Base-by-base conservation (phyloP, 2,888 invertebrate genomes). In the Cyrtodaria siliqua region DNA sequence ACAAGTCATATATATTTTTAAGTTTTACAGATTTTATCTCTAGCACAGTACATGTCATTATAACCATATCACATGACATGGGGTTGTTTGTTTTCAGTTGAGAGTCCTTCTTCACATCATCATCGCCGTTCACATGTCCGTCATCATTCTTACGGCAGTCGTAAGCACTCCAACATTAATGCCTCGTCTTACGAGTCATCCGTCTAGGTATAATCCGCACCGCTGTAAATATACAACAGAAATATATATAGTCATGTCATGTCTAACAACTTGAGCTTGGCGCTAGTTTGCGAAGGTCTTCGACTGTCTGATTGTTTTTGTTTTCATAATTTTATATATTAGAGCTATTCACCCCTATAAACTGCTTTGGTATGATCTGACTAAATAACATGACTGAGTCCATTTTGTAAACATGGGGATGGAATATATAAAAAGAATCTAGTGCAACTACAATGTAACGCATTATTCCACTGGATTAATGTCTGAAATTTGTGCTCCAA, bases 171-270 rank as follows among this genome's bases (percentile, higher is more conserved):
- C 29, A 75, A 82, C 70, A 77, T 86, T 59, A 87, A 89, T 73
- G 83, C 87, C 12, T 63, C 70, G 16, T 86, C 87, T 16, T 87
- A 78, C 72, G 87, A 89, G 56, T 87, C 87, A 12, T 71, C 86
- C 53, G 87, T 89, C 53, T 89, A 89, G 89, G 87, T 89, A 87
- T 63, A 20, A 23, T 18, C 27, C 18, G 26, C 23, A 23, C 8
- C 20, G 2, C 27, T 60, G 47, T 44, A 23, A 40, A 6, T 18
- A 23, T 44, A 44, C 26, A 27, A 18, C 12, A 26, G 29, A 47
- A 47, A 23, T 20, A 18, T 16, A 8, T 14, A 53, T 27, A 24
- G 3, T 18, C 23, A 23, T 55, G n/a, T n/a, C 29, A 29, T 33
- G n/a, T 20, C 20, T 47, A 47, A 47, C 47, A 47, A 20, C 16